Percentiles rank a stretch among this genome's conserved stretches.
Evolutionary conservation across 23 tunicate genomes (phyloP).

Genomic region (Clavelina lepadiformis): DNA sequence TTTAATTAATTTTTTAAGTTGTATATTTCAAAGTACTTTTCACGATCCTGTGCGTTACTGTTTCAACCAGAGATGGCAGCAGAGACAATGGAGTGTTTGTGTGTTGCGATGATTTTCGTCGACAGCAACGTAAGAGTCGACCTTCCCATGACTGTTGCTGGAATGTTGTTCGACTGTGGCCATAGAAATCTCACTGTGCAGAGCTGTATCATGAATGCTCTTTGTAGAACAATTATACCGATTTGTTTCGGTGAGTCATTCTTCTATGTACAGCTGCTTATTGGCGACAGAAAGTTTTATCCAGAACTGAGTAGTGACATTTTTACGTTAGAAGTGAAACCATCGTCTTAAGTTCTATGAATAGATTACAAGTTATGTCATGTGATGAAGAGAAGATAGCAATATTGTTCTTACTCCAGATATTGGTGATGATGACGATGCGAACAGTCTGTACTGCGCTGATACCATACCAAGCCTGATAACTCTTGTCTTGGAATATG

Average conservation of each 20-base stretch:
- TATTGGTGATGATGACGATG: too few species aligned
- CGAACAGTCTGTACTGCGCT: not conserved
- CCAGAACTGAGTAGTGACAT: not conserved
- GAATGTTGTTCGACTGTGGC: constrained; percentile 9
- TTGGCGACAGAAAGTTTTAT: not conserved
- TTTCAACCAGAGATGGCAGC: constrained; percentile 4
- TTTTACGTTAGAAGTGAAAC: not conserved
- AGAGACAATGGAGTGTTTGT: constrained; percentile 6
- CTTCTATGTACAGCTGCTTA: not conserved
- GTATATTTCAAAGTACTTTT: too few species aligned
- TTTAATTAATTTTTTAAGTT: too few species aligned
- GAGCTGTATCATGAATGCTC: constrained; percentile 17
- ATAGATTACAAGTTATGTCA: not conserved
- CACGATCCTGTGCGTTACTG: too few species aligned
- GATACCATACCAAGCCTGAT: constrained; percentile 52
- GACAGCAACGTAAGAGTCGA: constrained; percentile 20
- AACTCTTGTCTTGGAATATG: constrained; percentile 46
- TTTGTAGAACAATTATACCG: constrained; percentile 48
- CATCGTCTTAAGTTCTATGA: not conserved
- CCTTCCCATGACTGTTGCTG: constrained; percentile 13
- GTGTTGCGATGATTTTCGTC: constrained; percentile 17
- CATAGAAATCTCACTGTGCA: not conserved
- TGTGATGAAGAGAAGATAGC: not conserved
- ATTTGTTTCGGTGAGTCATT: constrained; percentile 42
- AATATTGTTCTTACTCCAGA: too few species aligned